These are phyloP conservation scores for Xiphorhynchus elegans DNA, from an alignment of 2,113 vertebrate genomes.

Conservation along the genomic window DNA sequence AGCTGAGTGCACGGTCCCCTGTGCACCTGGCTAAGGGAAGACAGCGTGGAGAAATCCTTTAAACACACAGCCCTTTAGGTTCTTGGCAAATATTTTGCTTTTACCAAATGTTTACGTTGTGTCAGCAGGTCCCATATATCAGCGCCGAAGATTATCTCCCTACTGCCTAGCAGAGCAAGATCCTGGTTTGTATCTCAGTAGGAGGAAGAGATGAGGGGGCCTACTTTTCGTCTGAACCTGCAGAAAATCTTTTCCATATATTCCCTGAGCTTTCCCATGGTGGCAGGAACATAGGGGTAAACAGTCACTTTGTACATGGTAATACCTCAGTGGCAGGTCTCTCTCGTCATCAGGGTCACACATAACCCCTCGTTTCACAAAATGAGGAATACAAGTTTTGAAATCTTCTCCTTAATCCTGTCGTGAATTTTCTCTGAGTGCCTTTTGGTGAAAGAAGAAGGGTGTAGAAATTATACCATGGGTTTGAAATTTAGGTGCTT, in stretches of 20 bases:
- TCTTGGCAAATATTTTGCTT: neutral
- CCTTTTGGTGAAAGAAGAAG: neutral
- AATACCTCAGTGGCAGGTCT: neutral
- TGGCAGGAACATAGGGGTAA: neutral
- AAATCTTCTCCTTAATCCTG: neutral
- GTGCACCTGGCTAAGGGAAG: neutral
- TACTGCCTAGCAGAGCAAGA: neutral
- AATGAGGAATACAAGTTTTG: neutral
- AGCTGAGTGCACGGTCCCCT: neutral
- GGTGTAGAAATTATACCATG: neutral
- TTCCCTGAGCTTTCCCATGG: neutral
- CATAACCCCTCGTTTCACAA: neutral
- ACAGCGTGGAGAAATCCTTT: neutral
- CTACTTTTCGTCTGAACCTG: neutral
- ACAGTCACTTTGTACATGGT: neutral
- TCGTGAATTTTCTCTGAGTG: neutral
- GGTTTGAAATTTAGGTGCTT: neutral
- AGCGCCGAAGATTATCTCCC: neutral
- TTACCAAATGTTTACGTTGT: neutral
- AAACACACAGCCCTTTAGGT: neutral
- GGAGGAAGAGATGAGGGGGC: neutral
- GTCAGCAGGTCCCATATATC: neutral
- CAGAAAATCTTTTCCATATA: neutral
- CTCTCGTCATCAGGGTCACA: neutral
- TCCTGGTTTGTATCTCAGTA: neutral